Base-by-base conservation (phyloP, 2,888 invertebrate species). In the Pseudolycoriella hygida region DNA sequence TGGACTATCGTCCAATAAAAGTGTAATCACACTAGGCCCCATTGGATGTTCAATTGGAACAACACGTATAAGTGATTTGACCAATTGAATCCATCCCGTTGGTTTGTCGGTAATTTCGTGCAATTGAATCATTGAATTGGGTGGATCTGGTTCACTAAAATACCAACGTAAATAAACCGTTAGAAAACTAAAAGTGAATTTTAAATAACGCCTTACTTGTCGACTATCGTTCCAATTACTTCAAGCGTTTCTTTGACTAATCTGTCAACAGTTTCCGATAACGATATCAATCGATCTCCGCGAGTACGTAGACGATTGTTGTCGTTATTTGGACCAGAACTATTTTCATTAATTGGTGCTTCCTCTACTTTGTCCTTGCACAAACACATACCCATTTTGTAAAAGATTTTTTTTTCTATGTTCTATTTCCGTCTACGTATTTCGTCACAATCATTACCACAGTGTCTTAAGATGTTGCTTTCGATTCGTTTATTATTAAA, bases 1-100 rank as follows among this genome's bases (percentile, higher is more conserved):
- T 12, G 92, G 90, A 57, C 89, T 90, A 59, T 92, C 92, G 58
- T 93, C 92, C 46, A 93, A 70, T 17, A 93, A 69, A 39, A 93
- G 71, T 2, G 85, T 85, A 50, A 93, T 89, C 34, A 89, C 87
- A 15, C 89, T 88, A 2, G 90, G 88, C 1, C 92, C 92, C 48
- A 92, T 72, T 52, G 88, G 80, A 62, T 90, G 80, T 46, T 80
- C 74, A 53, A 82, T 67, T 1, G 92, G 90, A 45, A 78, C 73
- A 17, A 73, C 70, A 47, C 71, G 67, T 46, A 77, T 71, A 54
- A 77, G 64, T 6, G 87, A 85, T 48, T 76, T 74, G 0, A 90
- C 80, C 32, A 92, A 80, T 60, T 83, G 80, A 49, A 88, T 76
- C 90, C 92, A 94, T 1, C 92, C 92, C 47, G 85, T 85, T 56